Percentiles rank a stretch among this genome's conserved stretches.
Conservation (phyloP, 2,888 invertebrate genomes). For the Archaeoteleia sp. region DNA sequence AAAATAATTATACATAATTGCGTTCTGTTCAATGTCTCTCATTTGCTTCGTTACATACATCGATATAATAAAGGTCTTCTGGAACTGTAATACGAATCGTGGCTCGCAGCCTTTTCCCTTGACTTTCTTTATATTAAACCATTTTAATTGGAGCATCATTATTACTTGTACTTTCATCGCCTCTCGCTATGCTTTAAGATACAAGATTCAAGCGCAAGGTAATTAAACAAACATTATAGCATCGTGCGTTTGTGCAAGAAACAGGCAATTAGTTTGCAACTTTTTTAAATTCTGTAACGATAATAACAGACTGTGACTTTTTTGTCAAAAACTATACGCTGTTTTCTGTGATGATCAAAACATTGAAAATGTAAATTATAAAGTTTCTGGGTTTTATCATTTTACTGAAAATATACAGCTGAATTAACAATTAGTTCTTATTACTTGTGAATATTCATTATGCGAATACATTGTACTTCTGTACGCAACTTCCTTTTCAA, state of each 20-base stretch:
- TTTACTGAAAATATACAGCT: too few relatives aligned
- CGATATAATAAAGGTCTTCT: background rate
- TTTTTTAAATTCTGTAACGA: background rate
- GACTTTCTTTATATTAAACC: slow-evolving; percentile 14
- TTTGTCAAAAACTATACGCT: too few relatives aligned
- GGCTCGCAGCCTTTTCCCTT: background rate
- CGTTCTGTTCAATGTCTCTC: background rate
- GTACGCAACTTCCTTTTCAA: too few relatives aligned
- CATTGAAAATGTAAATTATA: too few relatives aligned
- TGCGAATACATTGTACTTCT: too few relatives aligned
- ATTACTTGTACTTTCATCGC: slow-evolving; percentile 11
- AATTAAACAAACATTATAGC: slow-evolving; percentile 7
- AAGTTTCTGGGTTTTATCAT: too few relatives aligned
- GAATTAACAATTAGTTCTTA: too few relatives aligned
- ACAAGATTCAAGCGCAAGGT: slow-evolving; percentile 2
- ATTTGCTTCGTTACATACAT: background rate
- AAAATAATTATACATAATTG: slow-evolving; percentile 3
- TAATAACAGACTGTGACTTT: too few relatives aligned
- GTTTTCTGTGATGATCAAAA: too few relatives aligned
- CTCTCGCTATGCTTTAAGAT: background rate
- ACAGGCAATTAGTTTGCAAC: background rate
- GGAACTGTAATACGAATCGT: background rate
- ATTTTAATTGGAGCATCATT: slow-evolving; percentile 20
- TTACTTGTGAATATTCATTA: too few relatives aligned
- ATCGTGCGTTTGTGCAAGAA: background rate